Evolutionary conservation across 92 coral and sea anemone genomes (phyloP), one percentile per base, ranked within the genome.

Genomic region (Porites lobata): DNA sequence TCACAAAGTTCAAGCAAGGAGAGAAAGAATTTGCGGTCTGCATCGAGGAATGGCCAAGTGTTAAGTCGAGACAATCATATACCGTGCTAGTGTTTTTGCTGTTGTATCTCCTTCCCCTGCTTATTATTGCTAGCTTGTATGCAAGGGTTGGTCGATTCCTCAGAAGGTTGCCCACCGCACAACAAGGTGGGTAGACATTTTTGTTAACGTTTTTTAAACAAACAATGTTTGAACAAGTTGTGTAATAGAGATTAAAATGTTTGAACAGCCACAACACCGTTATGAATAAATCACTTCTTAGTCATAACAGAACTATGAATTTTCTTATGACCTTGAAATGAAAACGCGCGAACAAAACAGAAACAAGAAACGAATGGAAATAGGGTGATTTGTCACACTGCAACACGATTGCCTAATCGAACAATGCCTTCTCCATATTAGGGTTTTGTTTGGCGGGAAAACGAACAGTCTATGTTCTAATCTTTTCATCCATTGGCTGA

Each of bases 31-130:
- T 76, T 24, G 61, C 80, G 50, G 52, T 78, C 78, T 95, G 98
- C 87, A 77, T 90, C 74, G 98, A 95, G 65, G 73, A 90, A 72
- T 95, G 98, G 98, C 96, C 96, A 56, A 89, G 74, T 70, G 51
- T 73, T 51, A 14, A 69, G 10, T 66, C 91, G 11, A 90, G 96
- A 57, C 89, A 90, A 84, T 71, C 80, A n/a, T 95, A 90, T 68
- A 87, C 93, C 13, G 70, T 90, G 69, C 43, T 91, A 68, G 61
- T 95, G 79, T 95, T 92, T 69, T 90, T 92, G 38, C 88, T 83
- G 24, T 38, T 95, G 75, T 95, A 92, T 70, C 68, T 93, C 20
- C 66, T 90, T 38, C 98, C 98, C 1, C 47, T 95, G 17, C 29
- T 85, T 32, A 72, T 86, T 63, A 87, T 95, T 50, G 85, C 91